Evolutionary conservation across 2,888 invertebrate species (phyloP).

Genomic region (Lepidocyrtoides sp.): DNA sequence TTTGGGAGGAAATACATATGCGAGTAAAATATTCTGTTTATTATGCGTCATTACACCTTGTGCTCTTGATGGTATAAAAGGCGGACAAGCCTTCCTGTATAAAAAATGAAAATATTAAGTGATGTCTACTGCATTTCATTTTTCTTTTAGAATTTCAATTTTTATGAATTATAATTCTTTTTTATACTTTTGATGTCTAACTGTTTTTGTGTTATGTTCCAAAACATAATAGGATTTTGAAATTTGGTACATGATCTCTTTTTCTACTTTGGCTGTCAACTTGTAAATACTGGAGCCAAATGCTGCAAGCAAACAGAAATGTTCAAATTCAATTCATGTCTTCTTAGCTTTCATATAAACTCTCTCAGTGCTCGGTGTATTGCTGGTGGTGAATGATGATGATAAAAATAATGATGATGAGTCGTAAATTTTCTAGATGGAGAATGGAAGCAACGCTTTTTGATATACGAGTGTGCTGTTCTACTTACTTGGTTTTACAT

Average conservation of each 20-base stretch:
- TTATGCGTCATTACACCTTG: neutral
- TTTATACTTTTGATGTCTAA: neutral
- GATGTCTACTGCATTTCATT: neutral
- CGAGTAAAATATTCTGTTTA: neutral
- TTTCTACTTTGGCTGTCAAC: neutral
- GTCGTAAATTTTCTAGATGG: slow-evolving; percentile 64
- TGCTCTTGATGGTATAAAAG: neutral
- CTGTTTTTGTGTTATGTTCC: neutral
- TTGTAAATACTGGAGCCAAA: neutral
- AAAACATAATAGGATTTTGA: neutral
- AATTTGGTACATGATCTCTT: neutral
- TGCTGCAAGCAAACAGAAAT: neutral
- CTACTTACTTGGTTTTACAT: slow-evolving; percentile 48
- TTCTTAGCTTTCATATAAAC: neutral
- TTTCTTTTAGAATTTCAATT: neutral
- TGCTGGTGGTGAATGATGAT: neutral
- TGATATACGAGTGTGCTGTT: slow-evolving; percentile 26
- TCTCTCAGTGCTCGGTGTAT: neutral
- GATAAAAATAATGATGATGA: slow-evolving; percentile 40
- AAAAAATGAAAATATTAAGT: no score
- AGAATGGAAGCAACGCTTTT: slow-evolving; percentile 4
- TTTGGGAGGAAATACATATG: neutral
- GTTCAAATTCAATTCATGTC: neutral
- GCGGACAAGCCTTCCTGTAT: neutral
- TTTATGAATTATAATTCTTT: neutral